Evolutionary conservation across 2,888 invertebrate genomes (phyloP), one percentile per base, ranked within the genome.

Genomic region (Pantelozetes paolii): DNA sequence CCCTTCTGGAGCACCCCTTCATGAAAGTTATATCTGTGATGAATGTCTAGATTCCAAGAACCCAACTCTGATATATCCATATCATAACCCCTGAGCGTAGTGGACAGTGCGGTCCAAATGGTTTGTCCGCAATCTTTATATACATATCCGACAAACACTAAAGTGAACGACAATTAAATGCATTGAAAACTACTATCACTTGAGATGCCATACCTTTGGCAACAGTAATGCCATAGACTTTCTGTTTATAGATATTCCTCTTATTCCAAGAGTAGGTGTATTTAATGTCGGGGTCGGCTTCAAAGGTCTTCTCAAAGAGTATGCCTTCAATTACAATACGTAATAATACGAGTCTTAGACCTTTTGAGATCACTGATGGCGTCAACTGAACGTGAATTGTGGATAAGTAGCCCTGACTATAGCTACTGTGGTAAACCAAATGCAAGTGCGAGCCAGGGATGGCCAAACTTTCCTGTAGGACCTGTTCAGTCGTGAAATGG

Each of bases 261-360:
- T 96, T 87, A 82, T 98, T 95, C 99, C 99, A 99, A 0, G 95
- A 91, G 81, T 95, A 99, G 0, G 94, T 96, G 83, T 94, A 96
- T 81, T 95, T 96, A 77, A 99, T 93, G 45, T 93, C 89, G 0
- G 96, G 94, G 83, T 96, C 96, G 0, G 98, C 96, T 83, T 97
- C 97, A 81, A 98, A 96, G 0, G 88, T 88, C 81, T 92, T 91
- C 81, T 94, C 92, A 81, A 94, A 93, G 2, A 94, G 86, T 74
- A 94, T 92, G 13, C 98, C 98, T 83, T 97, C 96, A 78, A 95
- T 92, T 1, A 93, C 92, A 76, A 99, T 94, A 74, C 91, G 86
- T 71, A 98, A 84, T 82, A 96, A 94, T 73, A 99, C 94, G n/a
- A 92, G 84, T 75, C 90, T 89, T 57, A 96, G 83, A 0, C 90